phyloP scores from a whole-genome alignment of 92 coral and sea anemone genomes.

The Muricea muricata region DNA sequence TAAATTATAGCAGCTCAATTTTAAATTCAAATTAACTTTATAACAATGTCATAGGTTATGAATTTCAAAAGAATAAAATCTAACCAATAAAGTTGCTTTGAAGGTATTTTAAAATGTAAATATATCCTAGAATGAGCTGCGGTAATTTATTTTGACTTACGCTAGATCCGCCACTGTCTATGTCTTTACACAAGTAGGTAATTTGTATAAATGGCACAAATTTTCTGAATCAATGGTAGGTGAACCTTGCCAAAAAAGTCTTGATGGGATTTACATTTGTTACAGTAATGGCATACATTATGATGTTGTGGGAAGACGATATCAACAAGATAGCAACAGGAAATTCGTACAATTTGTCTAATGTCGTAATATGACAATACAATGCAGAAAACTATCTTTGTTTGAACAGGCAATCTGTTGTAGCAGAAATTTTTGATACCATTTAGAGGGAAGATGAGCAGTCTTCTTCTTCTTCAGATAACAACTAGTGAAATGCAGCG shows the following conservation, averaged over 20 bases:
- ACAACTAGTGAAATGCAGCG: slow-evolving; percentile 6
- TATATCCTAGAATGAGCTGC: no score
- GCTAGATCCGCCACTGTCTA: no score
- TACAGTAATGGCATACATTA: no score
- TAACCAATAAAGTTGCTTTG: no score
- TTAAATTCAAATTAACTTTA: no score
- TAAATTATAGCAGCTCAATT: no score
- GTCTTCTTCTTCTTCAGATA: not conserved
- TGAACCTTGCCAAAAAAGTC: not conserved
- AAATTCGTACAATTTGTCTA: not conserved
- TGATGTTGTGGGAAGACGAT: not conserved
- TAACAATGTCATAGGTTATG: no score
- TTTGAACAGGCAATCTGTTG: slow-evolving; percentile 12
- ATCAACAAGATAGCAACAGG: not conserved
- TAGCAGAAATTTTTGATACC: not conserved
- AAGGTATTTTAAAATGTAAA: no score
- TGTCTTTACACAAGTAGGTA: slow-evolving; percentile 1
- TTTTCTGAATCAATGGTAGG: not conserved
- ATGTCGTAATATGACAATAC: not conserved
- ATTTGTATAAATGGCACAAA: not conserved
- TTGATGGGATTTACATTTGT: not conserved
- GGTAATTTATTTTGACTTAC: no score
- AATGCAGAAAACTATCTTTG: not conserved
- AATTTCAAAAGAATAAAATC: no score
- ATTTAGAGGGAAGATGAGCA: slow-evolving; percentile 21